Evolutionary conservation across 1,140 invertebrate genomes (phyloP).

Genomic region (Galleria mellonella): DNA sequence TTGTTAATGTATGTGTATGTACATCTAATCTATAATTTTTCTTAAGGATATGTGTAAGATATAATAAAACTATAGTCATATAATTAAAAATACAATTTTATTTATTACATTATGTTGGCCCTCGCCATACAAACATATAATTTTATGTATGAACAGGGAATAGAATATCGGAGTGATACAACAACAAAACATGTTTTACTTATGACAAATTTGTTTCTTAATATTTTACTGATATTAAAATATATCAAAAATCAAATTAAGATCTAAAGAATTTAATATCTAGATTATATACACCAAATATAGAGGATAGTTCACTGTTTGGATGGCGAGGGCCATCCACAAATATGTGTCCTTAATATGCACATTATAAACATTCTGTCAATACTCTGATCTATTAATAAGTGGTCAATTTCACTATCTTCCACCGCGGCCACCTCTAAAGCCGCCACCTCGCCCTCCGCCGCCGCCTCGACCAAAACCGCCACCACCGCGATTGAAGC

Average conservation of each 20-base stretch:
- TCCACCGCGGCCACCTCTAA: conserved; percentile 44
- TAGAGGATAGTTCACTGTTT: background rate
- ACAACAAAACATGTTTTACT: no score
- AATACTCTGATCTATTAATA: no score
- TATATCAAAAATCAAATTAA: no score
- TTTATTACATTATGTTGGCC: conserved; percentile 1
- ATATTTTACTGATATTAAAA: no score
- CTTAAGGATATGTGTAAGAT: background rate
- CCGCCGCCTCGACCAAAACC: conserved; percentile 31
- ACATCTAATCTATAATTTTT: no score
- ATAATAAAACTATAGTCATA: background rate
- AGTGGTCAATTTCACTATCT: conserved; percentile 32
- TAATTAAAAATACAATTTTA: background rate
- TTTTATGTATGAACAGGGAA: no score
- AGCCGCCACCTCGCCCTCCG: conserved; percentile 34
- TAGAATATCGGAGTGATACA: no score
- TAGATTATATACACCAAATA: no score
- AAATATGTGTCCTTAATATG: background rate
- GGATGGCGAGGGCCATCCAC: conserved; percentile 11
- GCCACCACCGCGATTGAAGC: conserved; percentile 30
- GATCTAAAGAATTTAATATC: no score
- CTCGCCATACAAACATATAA: conserved; percentile 2
- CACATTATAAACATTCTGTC: no score
- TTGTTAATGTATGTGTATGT: no score
- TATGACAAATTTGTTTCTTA: no score